phyloP scores from a whole-genome alignment of 2,888 invertebrate genomes.

The Adineta ricciae region DNA sequence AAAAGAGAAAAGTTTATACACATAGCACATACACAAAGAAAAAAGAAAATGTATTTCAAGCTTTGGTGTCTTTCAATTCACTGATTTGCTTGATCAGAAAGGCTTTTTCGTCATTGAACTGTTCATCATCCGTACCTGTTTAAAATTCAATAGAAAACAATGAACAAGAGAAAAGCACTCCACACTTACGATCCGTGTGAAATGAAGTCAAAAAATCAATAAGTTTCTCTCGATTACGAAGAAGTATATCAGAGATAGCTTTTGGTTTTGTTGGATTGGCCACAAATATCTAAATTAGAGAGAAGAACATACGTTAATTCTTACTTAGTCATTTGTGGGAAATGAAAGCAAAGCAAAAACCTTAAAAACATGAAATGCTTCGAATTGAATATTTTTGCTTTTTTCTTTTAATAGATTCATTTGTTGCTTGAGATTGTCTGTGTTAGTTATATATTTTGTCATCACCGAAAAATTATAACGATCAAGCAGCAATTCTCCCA shows the following conservation, averaged over 20 bases:
- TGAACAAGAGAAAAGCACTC: too few species aligned
- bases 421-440: constrained; percentile 98
- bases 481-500: constrained; percentile 90
- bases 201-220: constrained; percentile 97
- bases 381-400: constrained; percentile 98
- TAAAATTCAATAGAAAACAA: not conserved
- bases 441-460: constrained; percentile 89
- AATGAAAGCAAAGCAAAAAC: too few species aligned
- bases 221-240: constrained; percentile 92
- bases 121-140: constrained; percentile 70
- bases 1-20: not conserved
- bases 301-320: constrained; percentile 34
- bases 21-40: not conserved
- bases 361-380: constrained; percentile 99
- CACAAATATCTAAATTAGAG: constrained; percentile 67
- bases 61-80: constrained; percentile 70
- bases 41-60: not conserved
- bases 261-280: constrained; percentile 99
- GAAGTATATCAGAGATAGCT: constrained; percentile 91
- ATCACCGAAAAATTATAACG: constrained; percentile 92
- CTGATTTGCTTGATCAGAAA: constrained; percentile 99
- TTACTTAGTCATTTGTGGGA: not conserved
- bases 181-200: constrained; percentile 91
- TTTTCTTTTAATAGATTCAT: constrained; percentile 99
- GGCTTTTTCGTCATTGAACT: constrained; percentile 99